A percentile compares a stretch with the other conserved stretches of the same genome.
Evolutionary conservation across 1,140 invertebrate genomes (phyloP).

Genomic region (Papilio polyxenes): DNA sequence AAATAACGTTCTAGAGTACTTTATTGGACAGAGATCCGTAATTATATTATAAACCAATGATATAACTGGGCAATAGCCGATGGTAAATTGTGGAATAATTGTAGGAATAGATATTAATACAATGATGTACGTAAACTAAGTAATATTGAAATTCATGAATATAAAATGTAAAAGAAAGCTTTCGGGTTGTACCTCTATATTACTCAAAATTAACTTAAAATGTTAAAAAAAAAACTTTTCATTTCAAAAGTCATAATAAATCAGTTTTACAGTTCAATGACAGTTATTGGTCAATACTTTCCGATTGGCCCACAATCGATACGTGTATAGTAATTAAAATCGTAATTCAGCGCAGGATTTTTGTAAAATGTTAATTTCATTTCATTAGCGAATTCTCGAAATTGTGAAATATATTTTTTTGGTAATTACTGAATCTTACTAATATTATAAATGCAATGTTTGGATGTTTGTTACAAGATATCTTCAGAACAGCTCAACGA

Average conservation of each 20-base stretch:
- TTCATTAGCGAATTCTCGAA: neutral
- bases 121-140: neutral
- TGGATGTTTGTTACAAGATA: too few relatives aligned
- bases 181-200: neutral
- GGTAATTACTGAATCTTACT: neutral
- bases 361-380: neutral
- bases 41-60: conserved; percentile 29
- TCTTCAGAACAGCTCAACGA: too few relatives aligned
- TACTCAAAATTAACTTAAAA: neutral
- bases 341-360: neutral
- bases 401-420: neutral
- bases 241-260: neutral
- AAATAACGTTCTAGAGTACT: neutral
- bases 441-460: too few relatives aligned
- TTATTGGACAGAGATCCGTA: conserved; percentile 2
- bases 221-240: neutral
- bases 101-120: neutral
- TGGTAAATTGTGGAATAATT: conserved; percentile 21
- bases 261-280: conserved; percentile 14
- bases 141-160: neutral
- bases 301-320: conserved; percentile 15
- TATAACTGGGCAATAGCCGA: conserved; percentile 4
- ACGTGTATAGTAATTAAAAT: conserved; percentile 10
- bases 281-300: conserved; percentile 13
- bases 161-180: conserved; percentile 5